These are phyloP conservation scores for Phymorhynchus buccinoides DNA, from an alignment of 1,140 invertebrate genomes.

Conservation along the genomic window DNA sequence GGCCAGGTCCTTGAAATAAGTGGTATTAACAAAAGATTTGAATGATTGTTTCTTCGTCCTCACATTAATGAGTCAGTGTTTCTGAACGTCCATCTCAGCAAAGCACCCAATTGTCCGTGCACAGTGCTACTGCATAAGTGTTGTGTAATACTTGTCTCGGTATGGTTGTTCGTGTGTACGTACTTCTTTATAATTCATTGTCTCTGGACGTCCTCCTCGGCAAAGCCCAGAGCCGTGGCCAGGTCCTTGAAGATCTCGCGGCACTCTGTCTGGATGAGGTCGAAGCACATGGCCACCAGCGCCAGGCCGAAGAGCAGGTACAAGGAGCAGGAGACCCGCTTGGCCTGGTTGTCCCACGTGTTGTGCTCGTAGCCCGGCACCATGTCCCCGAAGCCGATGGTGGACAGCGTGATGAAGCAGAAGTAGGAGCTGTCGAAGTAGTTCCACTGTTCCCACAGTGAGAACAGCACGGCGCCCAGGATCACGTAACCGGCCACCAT, in stretches of 20 bases:
- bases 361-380: conserved; percentile 62
- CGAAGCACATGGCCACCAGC: conserved; percentile 93
- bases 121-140: too few species aligned
- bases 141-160: too few species aligned
- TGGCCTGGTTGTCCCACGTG: conserved; percentile 57
- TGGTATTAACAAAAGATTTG: too few species aligned
- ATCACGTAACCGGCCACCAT: conserved; percentile 67
- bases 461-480: conserved; percentile 68
- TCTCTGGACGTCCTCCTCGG: background rate
- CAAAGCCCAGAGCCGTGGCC: conserved; percentile 40
- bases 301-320: conserved; percentile 91
- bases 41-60: too few species aligned
- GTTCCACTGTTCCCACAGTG: conserved; percentile 76
- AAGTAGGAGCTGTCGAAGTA: conserved; percentile 93
- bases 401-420: conserved; percentile 86
- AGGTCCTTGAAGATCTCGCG: conserved; percentile 82
- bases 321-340: conserved; percentile 75
- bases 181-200: too few species aligned
- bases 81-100: too few species aligned
- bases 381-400: conserved; percentile 92
- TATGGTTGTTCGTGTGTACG: too few species aligned
- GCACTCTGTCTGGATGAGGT: conserved; percentile 91
- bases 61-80: too few species aligned
- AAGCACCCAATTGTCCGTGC: too few species aligned
- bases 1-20: too few species aligned